phyloP scores from a whole-genome alignment of 1,140 invertebrate genomes.

The Melipona quadrifasciata region DNA sequence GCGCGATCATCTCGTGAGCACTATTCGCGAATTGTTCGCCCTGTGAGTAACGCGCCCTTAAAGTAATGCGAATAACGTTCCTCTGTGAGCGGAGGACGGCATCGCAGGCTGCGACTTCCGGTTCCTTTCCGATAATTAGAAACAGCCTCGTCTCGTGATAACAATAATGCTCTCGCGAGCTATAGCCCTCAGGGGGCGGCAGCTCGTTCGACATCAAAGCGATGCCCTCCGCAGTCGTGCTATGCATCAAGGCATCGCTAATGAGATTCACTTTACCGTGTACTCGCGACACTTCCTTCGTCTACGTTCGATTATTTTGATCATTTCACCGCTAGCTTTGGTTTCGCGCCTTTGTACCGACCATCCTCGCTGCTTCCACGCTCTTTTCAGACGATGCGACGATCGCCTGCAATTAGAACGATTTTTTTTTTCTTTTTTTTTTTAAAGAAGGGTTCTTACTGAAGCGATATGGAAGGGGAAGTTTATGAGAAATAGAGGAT shows the following conservation, averaged over 20 bases:
- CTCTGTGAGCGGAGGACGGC: neutral
- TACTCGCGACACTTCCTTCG: constrained; percentile 55
- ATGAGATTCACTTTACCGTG: constrained; percentile 81
- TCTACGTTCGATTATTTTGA: constrained; percentile 67
- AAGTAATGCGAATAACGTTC: neutral
- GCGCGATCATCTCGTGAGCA: neutral
- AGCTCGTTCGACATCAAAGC: constrained; percentile 81
- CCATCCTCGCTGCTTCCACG: neutral
- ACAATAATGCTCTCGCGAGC: constrained; percentile 58
- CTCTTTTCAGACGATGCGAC: constrained; percentile 3
- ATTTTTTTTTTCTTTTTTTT: neutral
- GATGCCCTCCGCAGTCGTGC: constrained; percentile 60
- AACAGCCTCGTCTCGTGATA: constrained; percentile 60
- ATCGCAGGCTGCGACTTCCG: constrained; percentile 61
- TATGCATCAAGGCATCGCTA: constrained; percentile 78
- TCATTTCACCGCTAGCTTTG: constrained; percentile 63
- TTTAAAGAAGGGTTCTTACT: neutral
- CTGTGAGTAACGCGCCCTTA: neutral
- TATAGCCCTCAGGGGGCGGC: constrained; percentile 68
- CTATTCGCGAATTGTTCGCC: neutral
- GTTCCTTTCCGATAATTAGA: constrained; percentile 67
- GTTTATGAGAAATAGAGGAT: too few relatives aligned
- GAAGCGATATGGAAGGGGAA: too few relatives aligned
- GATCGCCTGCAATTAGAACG: constrained; percentile 25
- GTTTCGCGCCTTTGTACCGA: constrained; percentile 44